These are phyloP conservation scores for Drosophila bocqueti DNA, from an alignment of 1,140 invertebrate species.

Conservation along the genomic window DNA sequence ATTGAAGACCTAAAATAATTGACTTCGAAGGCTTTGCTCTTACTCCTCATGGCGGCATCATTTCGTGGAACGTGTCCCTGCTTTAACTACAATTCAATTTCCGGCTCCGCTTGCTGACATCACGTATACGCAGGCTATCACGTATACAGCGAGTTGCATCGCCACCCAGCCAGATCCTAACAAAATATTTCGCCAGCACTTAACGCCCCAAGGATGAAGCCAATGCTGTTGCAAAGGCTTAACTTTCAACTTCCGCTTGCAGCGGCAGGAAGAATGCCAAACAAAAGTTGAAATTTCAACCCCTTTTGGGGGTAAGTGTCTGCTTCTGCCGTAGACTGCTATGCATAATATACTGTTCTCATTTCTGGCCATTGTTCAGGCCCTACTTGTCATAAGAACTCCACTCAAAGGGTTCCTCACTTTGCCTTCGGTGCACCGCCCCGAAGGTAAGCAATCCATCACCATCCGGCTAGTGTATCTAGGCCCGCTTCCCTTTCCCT, in stretches of 20 bases:
- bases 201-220: constrained; percentile 37
- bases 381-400: constrained; percentile 33
- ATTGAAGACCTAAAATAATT: constrained; percentile 13
- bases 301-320: constrained; percentile 32
- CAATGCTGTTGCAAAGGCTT: constrained; percentile 40
- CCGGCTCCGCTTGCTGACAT: constrained; percentile 36
- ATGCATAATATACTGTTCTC: constrained; percentile 38
- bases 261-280: constrained; percentile 26
- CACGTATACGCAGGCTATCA: constrained; percentile 52
- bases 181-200: constrained; percentile 48
- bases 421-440: constrained; percentile 17
- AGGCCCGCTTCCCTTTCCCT: neutral
- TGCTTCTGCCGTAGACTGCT: constrained; percentile 9
- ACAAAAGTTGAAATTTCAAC: constrained; percentile 35
- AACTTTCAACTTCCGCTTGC: constrained; percentile 47
- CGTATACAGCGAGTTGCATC: constrained; percentile 44
- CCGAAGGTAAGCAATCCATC: constrained; percentile 35
- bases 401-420: constrained; percentile 3
- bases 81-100: constrained; percentile 48
- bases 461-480: constrained; percentile 9
- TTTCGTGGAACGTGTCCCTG: constrained; percentile 26
- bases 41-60: constrained; percentile 7
- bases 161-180: constrained; percentile 30
- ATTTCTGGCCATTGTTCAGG: constrained; percentile 37
- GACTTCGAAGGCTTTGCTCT: neutral